phyloP scores from a whole-genome alignment of 2,113 vertebrate species.

The Electrona antarctica region DNA sequence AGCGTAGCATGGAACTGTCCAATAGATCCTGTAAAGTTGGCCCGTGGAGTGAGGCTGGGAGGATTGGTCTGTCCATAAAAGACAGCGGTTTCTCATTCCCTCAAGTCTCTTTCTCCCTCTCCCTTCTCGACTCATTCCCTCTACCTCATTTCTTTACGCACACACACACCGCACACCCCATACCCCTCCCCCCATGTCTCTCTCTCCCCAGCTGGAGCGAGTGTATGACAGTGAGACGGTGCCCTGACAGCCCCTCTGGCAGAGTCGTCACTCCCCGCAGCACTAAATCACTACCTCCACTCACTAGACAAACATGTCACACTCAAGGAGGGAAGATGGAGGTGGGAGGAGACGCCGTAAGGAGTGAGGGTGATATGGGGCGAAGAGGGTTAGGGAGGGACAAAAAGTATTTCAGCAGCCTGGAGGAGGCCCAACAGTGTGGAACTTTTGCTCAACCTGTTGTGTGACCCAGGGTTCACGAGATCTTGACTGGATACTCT shows the following conservation, averaged over 20 bases:
- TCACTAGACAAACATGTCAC: slow-evolving; percentile 80
- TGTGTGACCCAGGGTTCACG: slow-evolving; percentile 52
- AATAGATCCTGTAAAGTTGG: slow-evolving; percentile 76
- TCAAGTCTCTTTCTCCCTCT: slow-evolving; percentile 58
- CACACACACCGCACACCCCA: slow-evolving; percentile 18
- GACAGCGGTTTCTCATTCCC: slow-evolving; percentile 73
- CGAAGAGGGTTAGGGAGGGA: slow-evolving; percentile 22
- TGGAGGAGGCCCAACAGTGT: not conserved
- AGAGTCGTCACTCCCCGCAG: slow-evolving; percentile 80
- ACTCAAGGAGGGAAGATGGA: slow-evolving; percentile 43
- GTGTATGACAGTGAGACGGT: slow-evolving; percentile 77
- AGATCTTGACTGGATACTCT: slow-evolving; percentile 40
- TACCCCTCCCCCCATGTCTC: not conserved
- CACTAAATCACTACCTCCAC: slow-evolving; percentile 81
- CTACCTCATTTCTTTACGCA: slow-evolving; percentile 12
- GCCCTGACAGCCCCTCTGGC: slow-evolving; percentile 80
- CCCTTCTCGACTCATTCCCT: slow-evolving; percentile 2
- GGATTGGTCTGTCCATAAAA: slow-evolving; percentile 78
- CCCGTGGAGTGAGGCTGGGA: slow-evolving; percentile 69
- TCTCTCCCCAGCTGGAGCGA: slow-evolving; percentile 60
- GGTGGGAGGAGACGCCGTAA: slow-evolving; percentile 31
- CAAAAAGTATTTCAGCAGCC: not conserved
- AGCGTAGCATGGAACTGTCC: slow-evolving; percentile 67
- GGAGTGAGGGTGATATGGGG: slow-evolving; percentile 41
- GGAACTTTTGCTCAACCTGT: not conserved